These are phyloP conservation scores for Ditylenchus weischeri DNA, from an alignment of 2,888 invertebrate species.

Conservation along the genomic window DNA sequence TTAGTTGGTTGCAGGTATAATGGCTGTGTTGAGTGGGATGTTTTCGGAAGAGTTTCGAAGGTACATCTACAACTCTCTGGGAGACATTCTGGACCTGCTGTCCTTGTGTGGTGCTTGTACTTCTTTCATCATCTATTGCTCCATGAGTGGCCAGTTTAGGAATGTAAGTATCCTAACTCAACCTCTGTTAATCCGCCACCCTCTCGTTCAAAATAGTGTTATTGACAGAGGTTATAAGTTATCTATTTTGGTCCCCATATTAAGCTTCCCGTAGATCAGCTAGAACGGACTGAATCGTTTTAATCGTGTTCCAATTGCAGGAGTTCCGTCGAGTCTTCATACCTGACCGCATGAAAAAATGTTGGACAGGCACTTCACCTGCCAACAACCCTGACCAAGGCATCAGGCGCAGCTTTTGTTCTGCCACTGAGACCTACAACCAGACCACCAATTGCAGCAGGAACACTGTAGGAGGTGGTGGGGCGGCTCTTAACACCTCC, in stretches of 20 bases:
- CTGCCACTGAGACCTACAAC: conserved; percentile 18
- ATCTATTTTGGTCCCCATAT: too few species aligned
- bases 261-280: too few species aligned
- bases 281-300: too few species aligned
- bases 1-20: conserved; percentile 58
- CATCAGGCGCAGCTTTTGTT: neutral
- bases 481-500: neutral
- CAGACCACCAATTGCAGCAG: neutral
- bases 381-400: neutral
- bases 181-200: too few species aligned
- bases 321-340: conserved; percentile 57
- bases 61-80: conserved; percentile 61
- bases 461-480: conserved; percentile 2
- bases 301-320: conserved; percentile 29
- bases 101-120: conserved; percentile 62
- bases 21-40: conserved; percentile 60
- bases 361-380: neutral
- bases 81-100: conserved; percentile 61
- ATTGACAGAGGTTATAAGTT: too few species aligned
- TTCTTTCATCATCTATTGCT: conserved; percentile 63
- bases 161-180: conserved; percentile 35
- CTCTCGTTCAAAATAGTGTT: too few species aligned
- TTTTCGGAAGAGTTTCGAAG: conserved; percentile 58
- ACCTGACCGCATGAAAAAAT: conserved; percentile 28
- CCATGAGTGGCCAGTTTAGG: conserved; percentile 63